Evolutionary conservation across 92 coral and sea anemone species (phyloP).

Genomic region (Porites cylindrica): DNA sequence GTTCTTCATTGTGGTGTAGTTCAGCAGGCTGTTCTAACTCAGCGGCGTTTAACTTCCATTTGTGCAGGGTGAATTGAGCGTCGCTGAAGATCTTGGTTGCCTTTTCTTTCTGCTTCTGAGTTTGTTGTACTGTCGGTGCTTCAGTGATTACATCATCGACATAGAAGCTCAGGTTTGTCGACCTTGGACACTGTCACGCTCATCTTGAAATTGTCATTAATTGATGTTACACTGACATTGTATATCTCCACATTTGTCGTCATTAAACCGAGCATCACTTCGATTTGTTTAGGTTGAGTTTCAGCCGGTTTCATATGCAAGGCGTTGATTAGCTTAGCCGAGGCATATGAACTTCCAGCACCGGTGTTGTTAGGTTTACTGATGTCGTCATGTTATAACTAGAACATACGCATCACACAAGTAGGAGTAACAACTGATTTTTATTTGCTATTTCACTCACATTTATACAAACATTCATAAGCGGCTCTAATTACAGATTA

Average conservation of each 20-base stretch:
- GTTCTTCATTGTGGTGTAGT: conserved; percentile 13
- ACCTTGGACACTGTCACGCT: conserved; percentile 57
- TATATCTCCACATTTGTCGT: conserved; percentile 44
- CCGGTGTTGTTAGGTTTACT: too few species aligned
- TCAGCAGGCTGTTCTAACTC: conserved; percentile 4
- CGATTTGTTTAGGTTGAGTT: conserved; percentile 39
- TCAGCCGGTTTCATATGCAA: conserved; percentile 37
- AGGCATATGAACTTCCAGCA: conserved; percentile 66
- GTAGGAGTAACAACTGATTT: too few species aligned
- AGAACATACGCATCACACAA: too few species aligned
- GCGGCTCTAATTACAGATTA: too few species aligned
- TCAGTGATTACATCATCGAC: conserved; percentile 23
- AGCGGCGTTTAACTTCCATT: conserved; percentile 19
- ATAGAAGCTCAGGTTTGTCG: conserved; percentile 47
- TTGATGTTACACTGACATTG: conserved; percentile 26
- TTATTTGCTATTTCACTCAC: too few species aligned
- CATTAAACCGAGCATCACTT: conserved; percentile 64
- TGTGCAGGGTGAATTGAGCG: conserved; percentile 11
- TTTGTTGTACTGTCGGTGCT: conserved; percentile 16
- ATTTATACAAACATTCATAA: too few species aligned
- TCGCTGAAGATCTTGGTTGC: conserved; percentile 22
- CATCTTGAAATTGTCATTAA: conserved; percentile 21
- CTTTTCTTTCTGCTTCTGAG: conserved; percentile 21
- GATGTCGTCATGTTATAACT: too few species aligned
- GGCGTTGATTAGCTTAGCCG: conserved; percentile 37